phyloP scores from a whole-genome alignment of 1,140 invertebrate species.

The Cyclargus thomasi region DNA sequence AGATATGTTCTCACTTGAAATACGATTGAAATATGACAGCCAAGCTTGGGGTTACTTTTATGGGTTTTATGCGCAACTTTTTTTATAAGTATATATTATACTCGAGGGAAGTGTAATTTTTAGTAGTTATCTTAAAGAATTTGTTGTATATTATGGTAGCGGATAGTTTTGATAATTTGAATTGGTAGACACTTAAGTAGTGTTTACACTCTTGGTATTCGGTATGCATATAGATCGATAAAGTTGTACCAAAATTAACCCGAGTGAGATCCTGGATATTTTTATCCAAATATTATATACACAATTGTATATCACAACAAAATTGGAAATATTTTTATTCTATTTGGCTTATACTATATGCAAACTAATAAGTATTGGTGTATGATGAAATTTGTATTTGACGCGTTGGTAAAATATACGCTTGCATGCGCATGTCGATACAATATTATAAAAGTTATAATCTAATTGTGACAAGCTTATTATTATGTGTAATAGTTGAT shows the following conservation, averaged over 20 bases:
- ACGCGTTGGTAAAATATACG: background rate
- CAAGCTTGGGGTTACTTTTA: background rate
- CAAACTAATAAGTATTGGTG: background rate
- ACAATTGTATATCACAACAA: background rate
- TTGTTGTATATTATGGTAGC: background rate
- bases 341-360: background rate
- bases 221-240: background rate
- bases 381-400: conserved; percentile 1
- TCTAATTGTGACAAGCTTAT: too few species aligned
- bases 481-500: too few species aligned
- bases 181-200: background rate
- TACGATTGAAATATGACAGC: too few species aligned
- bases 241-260: too few species aligned
- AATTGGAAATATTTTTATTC: background rate
- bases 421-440: background rate
- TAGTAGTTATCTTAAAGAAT: background rate
- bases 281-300: too few species aligned
- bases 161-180: too few species aligned
- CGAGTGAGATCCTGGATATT: background rate
- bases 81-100: background rate
- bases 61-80: background rate
- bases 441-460: background rate
- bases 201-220: background rate
- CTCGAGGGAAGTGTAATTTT: background rate
- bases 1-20: background rate